phyloP scores from a whole-genome alignment of 2,888 invertebrate genomes.

The Meliscaeva auricollis region DNA sequence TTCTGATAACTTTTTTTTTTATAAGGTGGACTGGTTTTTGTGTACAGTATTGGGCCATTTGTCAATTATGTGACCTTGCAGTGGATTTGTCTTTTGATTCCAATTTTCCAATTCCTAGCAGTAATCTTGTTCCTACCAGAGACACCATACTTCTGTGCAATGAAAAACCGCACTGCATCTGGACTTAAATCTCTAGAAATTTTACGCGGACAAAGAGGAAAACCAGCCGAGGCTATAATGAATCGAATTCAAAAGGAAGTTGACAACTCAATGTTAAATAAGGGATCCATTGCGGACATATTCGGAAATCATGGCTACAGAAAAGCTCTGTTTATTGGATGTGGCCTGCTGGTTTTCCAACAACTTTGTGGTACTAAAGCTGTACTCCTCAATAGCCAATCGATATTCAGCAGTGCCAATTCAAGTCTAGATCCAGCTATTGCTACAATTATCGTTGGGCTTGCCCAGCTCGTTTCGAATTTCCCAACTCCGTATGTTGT shows the following conservation, averaged over 20 bases:
- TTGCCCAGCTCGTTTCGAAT: conserved; percentile 90
- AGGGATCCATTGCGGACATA: conserved; percentile 85
- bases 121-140: conserved; percentile 91
- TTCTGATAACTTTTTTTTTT: background rate
- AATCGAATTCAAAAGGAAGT: conserved; percentile 86
- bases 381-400: conserved; percentile 90
- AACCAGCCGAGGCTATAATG: conserved; percentile 87
- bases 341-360: conserved; percentile 91
- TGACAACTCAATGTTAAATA: conserved; percentile 83
- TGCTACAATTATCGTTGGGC: conserved; percentile 89
- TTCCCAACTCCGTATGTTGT: conserved; percentile 89
- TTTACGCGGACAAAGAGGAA: conserved; percentile 87
- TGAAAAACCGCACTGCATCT: conserved; percentile 85
- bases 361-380: conserved; percentile 93
- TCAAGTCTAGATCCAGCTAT: conserved; percentile 86
- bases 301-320: conserved; percentile 88
- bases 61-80: conserved; percentile 88
- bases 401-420: conserved; percentile 89
- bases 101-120: conserved; percentile 86
- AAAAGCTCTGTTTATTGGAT: conserved; percentile 90
- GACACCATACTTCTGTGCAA: conserved; percentile 89
- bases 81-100: conserved; percentile 87
- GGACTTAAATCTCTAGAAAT: conserved; percentile 88
- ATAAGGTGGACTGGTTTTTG: conserved; percentile 87
- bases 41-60: conserved; percentile 90